phyloP scores from a whole-genome alignment of 2,113 vertebrate genomes.

The Oreochromis aureus region DNA sequence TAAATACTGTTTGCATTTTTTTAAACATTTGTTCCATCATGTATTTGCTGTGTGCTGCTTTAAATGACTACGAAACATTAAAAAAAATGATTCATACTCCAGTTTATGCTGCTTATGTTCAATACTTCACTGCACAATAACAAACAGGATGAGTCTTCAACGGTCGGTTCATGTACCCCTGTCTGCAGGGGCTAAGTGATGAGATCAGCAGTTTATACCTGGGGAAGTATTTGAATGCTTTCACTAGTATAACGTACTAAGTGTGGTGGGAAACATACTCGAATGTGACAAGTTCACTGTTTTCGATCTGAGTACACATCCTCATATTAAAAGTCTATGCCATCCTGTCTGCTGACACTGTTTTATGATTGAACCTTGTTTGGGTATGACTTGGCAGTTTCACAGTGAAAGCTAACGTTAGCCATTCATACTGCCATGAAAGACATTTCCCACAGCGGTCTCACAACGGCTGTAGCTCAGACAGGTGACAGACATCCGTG shows the following conservation, averaged over 20 bases:
- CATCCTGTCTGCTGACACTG: background rate
- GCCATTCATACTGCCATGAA: background rate
- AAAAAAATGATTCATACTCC: background rate
- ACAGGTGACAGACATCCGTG: background rate
- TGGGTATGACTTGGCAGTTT: slow-evolving; percentile 48
- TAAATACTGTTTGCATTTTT: slow-evolving; percentile 39
- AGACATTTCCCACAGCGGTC: background rate
- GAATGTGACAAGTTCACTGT: background rate
- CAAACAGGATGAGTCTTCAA: background rate
- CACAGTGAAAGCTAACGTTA: background rate
- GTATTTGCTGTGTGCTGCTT: slow-evolving; percentile 2
- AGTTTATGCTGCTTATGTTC: background rate
- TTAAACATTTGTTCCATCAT: background rate
- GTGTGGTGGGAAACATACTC: slow-evolving; percentile 21
- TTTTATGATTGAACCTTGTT: background rate
- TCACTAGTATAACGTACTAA: slow-evolving; percentile 40
- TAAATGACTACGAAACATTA: background rate
- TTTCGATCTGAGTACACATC: slow-evolving; percentile 32
- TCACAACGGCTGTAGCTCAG: background rate
- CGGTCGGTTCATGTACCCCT: background rate
- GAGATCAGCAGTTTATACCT: background rate
- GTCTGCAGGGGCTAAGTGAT: background rate
- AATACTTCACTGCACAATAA: background rate
- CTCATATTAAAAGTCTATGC: background rate
- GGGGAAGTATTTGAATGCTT: background rate